Conservation (phyloP, 2,113 vertebrate species). For the Aspiorhynchus laticeps region DNA sequence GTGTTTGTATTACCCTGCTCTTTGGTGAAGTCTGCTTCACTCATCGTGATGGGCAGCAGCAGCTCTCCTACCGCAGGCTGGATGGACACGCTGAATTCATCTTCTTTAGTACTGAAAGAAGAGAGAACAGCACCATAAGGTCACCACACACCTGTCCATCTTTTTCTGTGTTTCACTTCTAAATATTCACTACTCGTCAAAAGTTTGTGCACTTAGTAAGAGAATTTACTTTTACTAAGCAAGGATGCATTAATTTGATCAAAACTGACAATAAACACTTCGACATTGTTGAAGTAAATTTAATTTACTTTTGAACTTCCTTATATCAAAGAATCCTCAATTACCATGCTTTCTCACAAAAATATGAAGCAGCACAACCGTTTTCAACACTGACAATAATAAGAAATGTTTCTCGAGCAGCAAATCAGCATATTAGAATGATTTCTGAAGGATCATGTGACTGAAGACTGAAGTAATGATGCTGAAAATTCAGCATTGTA, state of each 20-base stretch:
- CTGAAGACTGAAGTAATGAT: background rate
- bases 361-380: too few species aligned
- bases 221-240: background rate
- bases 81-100: constrained; percentile 87
- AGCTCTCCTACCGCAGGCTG: constrained; percentile 92
- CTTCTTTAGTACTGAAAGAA: constrained; percentile 85
- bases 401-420: too few species aligned
- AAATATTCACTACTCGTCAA: background rate
- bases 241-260: background rate
- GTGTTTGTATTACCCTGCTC: constrained; percentile 84
- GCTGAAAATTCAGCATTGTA: background rate
- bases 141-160: constrained; percentile 13
- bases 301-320: too few species aligned
- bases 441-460: background rate
- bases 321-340: too few species aligned
- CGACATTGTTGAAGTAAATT: background rate
- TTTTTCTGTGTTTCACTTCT: background rate
- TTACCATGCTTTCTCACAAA: too few species aligned
- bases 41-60: constrained; percentile 86
- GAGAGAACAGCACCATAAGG: constrained; percentile 9
- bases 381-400: too few species aligned
- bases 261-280: background rate
- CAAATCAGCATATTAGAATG: background rate
- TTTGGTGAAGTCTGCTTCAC: constrained; percentile 87
- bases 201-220: background rate